Evolutionary conservation across 2,113 vertebrate genomes (phyloP), one percentile per base, ranked within the genome.

Genomic region (Dasyornis broadbenti): DNA sequence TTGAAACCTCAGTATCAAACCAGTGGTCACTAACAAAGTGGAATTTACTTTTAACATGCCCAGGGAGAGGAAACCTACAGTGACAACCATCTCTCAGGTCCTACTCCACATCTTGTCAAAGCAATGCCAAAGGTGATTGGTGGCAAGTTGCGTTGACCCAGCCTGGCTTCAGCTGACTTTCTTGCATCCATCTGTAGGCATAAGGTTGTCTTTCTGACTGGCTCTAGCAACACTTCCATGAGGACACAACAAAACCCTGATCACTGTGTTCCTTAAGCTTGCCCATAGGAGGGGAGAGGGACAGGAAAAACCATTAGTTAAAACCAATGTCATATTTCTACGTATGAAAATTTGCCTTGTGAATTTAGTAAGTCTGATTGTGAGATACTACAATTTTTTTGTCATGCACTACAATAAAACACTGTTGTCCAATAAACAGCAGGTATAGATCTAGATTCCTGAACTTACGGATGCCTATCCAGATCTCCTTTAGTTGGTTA

Each of bases 11-110:
- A 86, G 44, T 26, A 26, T 27, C 4, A 2, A 82, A 84, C 30
- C 26, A 65, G 13, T 24, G 33, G 15, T 24, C 4, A 5, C 35
- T 47, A 59, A 69, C 1, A 0, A 90, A 61, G 42, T 3, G 3
- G 10, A 86, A 53, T 52, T 91, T 39, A 64, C 40, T 68, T 87
- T 35, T 35, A 82, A 50, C 15, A 22, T 1, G 2, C 7, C 30
- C 47, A 56, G 20, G 30, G 56, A 84, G 68, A 64, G 45, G 45
- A 84, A 83, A 65, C 18, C 24, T 63, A 33, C 9, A 75, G 61
- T 10, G 37, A 77, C 44, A 88, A 80, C 13, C n/a, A 77, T 30
- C 71, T 57, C 78, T 53, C 2, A 2, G 9, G 18, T 71, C 42
- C 40, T 15, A 44, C 26, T 11, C 66, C 77, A 45, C 37, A 53